phyloP scores from a whole-genome alignment of 2,888 invertebrate species.

The Eueremaeus valkanovi region DNA sequence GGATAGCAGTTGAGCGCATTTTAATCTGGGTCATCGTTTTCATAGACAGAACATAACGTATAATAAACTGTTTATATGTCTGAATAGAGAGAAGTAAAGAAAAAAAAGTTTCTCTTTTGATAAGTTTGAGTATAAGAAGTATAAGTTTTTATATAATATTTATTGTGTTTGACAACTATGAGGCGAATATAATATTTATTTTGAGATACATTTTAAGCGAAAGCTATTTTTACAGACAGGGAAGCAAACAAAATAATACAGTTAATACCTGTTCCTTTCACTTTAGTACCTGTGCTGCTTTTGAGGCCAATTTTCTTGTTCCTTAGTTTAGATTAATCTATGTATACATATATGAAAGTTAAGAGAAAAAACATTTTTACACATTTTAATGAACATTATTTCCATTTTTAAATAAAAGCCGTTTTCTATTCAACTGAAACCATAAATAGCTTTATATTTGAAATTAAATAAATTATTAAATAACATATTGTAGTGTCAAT shows the following conservation, averaged over 20 bases:
- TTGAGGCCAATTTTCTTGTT: constrained; percentile 15
- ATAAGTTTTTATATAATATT: neutral
- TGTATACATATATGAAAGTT: neutral
- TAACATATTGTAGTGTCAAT: too few relatives aligned
- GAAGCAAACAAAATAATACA: constrained; percentile 25
- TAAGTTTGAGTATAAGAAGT: neutral
- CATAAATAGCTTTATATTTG: constrained; percentile 9
- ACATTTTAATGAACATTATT: constrained; percentile 22
- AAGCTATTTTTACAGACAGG: constrained; percentile 33
- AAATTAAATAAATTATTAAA: neutral
- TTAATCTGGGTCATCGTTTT: neutral
- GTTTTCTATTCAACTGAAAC: neutral
- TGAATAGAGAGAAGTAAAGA: neutral
- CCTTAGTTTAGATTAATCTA: constrained; percentile 18
- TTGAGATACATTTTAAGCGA: constrained; percentile 6
- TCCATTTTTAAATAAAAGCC: neutral
- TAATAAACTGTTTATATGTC: neutral
- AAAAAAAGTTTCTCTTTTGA: neutral
- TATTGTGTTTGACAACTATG: constrained; percentile 11
- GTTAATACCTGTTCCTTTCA: constrained; percentile 33
- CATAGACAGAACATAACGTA: neutral
- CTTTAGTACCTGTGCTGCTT: constrained; percentile 16
- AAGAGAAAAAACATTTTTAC: constrained; percentile 13
- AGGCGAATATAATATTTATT: constrained; percentile 16
- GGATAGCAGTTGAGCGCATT: neutral